A percentile compares a stretch with the other conserved stretches of the same genome.
Conservation (phyloP, 2,797 vertebrate genomes). For the Triplophysa bombifrons region DNA sequence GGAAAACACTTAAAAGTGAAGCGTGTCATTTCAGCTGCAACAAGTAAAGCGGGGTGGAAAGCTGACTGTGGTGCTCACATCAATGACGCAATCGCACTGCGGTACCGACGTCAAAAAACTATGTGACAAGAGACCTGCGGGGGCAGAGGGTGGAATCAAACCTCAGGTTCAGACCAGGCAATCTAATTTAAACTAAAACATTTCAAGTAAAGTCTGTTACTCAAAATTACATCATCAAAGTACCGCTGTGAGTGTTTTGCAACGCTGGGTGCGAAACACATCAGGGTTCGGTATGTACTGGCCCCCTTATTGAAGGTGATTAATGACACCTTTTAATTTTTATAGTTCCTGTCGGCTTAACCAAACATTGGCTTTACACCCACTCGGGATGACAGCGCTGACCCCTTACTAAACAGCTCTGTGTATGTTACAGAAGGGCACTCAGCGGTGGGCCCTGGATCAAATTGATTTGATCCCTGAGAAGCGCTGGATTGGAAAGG, state of each 20-base stretch:
- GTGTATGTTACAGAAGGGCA: slow-evolving; percentile 30
- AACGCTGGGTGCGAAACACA: neutral
- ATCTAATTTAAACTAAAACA: neutral
- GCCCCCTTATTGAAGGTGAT: slow-evolving; percentile 32
- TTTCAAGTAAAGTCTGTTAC: neutral
- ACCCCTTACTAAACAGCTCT: slow-evolving; percentile 39
- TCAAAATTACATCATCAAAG: slow-evolving; percentile 18
- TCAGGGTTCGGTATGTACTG: neutral
- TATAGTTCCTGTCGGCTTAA: slow-evolving; percentile 9
- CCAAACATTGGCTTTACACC: slow-evolving; percentile 17
- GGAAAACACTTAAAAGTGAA: neutral
- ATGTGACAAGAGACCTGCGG: neutral
- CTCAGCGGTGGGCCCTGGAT: slow-evolving; percentile 12
- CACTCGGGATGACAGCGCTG: slow-evolving; percentile 6
- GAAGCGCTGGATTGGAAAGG: slow-evolving; percentile 18
- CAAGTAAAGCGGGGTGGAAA: neutral
- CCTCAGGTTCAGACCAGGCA: neutral
- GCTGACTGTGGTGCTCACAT: neutral
- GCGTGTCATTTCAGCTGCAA: neutral
- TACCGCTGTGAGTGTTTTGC: neutral
- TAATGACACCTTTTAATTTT: slow-evolving; percentile 42
- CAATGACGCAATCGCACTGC: neutral
- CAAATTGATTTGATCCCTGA: slow-evolving; percentile 36
- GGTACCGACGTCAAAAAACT: neutral
- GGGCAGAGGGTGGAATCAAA: neutral